Base-by-base conservation (phyloP, 2,888 invertebrate genomes). In the Cephalotes varians region DNA sequence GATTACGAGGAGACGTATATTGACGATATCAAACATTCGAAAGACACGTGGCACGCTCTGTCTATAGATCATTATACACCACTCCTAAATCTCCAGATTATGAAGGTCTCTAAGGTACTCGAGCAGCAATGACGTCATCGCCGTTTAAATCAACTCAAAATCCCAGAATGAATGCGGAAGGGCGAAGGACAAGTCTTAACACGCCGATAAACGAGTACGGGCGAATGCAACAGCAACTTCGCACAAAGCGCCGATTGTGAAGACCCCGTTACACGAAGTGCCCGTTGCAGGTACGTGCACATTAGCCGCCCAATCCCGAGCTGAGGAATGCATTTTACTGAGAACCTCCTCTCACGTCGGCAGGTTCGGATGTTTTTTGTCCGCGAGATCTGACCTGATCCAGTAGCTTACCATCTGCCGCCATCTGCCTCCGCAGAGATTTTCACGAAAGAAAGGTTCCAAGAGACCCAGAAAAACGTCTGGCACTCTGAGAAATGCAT, bases 311-410 rank as follows among this genome's bases (percentile, higher is more conserved):
- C 31, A 47, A 84, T 79, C 58, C 40, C 67, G 85, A 58, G 71
- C 44, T 2, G 21, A 86, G 81, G 69, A 86, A 87, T 86, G 80
- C 69, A 37, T 49, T 44, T 44, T 49, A 54, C 34, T n/a, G 58
- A 64, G 58, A 62, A 34, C 21, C 54, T 56, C 34, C 54, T 37
- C 31, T 47, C 60, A 54, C 28, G 21, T 28, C 44, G 28, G 69
- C 47, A 73, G 65, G 54, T 62, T 77, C 56, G 25, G 54, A 31
- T 49, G 7, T 44, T 58, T 71, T 84, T 84, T 84, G 83, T 69
- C 74, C 67, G 28, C n/a, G 58, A 67, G 77, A 69, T 87, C 72
- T 79, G 72, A 80, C 85, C 83, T 73, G 85, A 69, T 79, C 40
- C 69, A 64, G 54, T 69, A 80, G 82, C 44, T 40, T 21, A 56